Evolutionary conservation across 2,888 invertebrate species (phyloP).

Genomic region (Andrena dorsata): DNA sequence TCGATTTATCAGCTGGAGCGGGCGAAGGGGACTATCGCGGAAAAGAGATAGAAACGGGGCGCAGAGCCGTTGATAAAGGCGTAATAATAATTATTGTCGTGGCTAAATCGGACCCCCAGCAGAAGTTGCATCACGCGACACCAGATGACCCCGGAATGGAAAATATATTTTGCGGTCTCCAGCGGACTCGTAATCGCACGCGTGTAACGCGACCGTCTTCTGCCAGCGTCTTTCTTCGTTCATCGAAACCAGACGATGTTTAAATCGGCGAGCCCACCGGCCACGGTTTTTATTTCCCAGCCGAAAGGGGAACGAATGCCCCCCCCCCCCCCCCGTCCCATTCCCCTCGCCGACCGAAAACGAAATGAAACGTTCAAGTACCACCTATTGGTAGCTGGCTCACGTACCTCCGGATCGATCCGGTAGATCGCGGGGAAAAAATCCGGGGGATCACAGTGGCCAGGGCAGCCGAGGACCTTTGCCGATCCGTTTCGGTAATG

Average conservation of each 20-base stretch:
- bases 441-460: no score
- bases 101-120: constrained; percentile 78
- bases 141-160: constrained; percentile 68
- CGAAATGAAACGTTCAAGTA: no score
- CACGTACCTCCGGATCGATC: no score
- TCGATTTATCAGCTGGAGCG: constrained; percentile 40
- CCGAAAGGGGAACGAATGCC: no score
- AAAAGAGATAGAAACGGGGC: not conserved
- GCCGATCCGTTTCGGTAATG: constrained; percentile 12
- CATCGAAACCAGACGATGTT: not conserved
- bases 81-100: constrained; percentile 63
- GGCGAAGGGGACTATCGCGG: not conserved
- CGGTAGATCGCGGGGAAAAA: not conserved
- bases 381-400: no score
- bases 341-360: no score
- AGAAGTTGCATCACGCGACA: constrained; percentile 74
- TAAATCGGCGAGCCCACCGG: no score
- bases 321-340: no score
- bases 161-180: constrained; percentile 69
- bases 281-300: no score
- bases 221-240: not conserved
- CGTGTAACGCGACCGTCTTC: constrained; percentile 7
- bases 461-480: not conserved
- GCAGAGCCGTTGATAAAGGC: constrained; percentile 39
- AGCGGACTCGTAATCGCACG: not conserved